Evolutionary conservation across 1,140 invertebrate species (phyloP), one percentile per base, ranked within the genome.

Genomic region (Orchestia grillus): DNA sequence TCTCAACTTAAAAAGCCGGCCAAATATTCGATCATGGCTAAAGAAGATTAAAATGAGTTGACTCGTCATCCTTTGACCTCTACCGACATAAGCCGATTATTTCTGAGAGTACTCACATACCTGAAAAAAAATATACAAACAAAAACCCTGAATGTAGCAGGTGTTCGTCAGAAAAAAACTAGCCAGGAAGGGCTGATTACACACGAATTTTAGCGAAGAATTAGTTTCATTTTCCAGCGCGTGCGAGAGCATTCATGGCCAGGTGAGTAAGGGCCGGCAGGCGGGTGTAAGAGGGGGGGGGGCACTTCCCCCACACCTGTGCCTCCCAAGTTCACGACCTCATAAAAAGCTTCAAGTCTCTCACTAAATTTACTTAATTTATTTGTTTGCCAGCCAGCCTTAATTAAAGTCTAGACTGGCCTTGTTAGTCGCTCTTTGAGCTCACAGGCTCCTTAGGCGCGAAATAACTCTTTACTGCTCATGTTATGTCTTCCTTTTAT

Each of bases 321-420:
- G 62, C 62, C 28, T 77, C 62, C 62, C 62, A 77, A 77, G 62
- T 77, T 77, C 62, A 77, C 62, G 62, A 77, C 62, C 62, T 77
- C 62, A 77, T 77, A 77, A 77, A 77, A 77, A 77, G 11, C 62
- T 77, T 77, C 62, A 77, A 77, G 62, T 77, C 62, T 36, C 62
- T 77, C 62, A 36, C 62, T 77, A 77, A 77, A 77, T 77, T 77
- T 77, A 77, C 62, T 77, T 77, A 77, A 77, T 77, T 77, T 77
- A 77, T 77, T 77, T 77, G 62, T 77, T 77, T 77, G 62, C 62
- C 62, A 77, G 62, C 62, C 28, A 8, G 62, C 62, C 62, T 77
- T 77, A 77, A 77, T 77, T 77, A 77, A 77, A 77, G 62, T 77
- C 62, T 28, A 77, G 62, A 77, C 62, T 77, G 62, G 62, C 62